Evolutionary conservation across 2,797 vertebrate species (phyloP), one percentile per base, ranked within the genome.

Genomic region (Ctenopoma multispine): DNA sequence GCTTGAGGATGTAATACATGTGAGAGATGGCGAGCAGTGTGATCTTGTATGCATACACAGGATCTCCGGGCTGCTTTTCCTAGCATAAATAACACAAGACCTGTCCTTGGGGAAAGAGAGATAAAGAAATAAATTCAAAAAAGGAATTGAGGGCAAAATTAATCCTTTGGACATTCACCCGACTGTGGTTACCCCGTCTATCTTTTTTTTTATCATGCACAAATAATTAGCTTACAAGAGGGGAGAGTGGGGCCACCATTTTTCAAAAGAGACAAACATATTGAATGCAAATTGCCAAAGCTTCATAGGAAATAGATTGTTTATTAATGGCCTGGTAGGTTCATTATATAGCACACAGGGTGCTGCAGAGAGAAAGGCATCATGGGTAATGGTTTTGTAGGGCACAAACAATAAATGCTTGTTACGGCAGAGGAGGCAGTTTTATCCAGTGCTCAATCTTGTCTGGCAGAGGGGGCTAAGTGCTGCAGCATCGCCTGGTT

Each of bases 251-350:
- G 82, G 85, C 75, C 81, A 31, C 88, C 90, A 92, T 94, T 94
- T 93, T 92, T 95, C 94, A 94, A 90, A 91, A 88, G 76, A 87
- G 92, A 93, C 94, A 93, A 93, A 95, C 93, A 92, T 93, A 94
- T 92, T 93, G 92, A 94, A 94, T 94, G 93, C 93, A 94, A 94
- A 95, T 94, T 91, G 93, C 89, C 89, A 86, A 91, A 92, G 92
- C 92, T 90, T 94, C 92, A 91, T 93, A 93, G 93, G 89, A 94
- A 94, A 94, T 93, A 94, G 92, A 94, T 94, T 93, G 93, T 94
- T 94, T 94, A 95, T 94, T 94, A 94, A 94, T 94, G 92, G 91
- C 87, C 91, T 81, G 91, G 84, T 92, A 70, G 92, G 85, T 94
- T 94, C 92, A 94, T 94, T 94, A 94, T 91, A 87, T 82, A 84